phyloP scores from a whole-genome alignment of 1,140 invertebrate species.

The Temnothorax nylanderi region DNA sequence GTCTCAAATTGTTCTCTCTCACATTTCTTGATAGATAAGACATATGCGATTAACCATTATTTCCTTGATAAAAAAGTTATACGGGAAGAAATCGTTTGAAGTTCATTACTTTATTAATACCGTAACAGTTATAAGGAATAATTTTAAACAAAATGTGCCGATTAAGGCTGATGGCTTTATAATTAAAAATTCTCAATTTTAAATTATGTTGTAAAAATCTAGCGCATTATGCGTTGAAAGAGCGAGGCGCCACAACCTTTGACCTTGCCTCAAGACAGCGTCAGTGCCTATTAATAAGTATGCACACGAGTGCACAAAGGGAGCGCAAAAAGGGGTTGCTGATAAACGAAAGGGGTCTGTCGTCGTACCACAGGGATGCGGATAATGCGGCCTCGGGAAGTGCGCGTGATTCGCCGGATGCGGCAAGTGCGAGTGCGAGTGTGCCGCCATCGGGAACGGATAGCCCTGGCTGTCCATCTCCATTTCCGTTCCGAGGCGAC shows the following conservation, averaged over 20 bases:
- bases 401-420: conserved; percentile 79
- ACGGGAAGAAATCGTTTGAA: background rate
- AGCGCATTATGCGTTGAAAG: background rate
- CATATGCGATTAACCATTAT: background rate
- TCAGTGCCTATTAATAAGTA: conserved; percentile 48
- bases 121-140: background rate
- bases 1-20: background rate
- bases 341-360: conserved; percentile 71
- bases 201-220: background rate
- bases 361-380: conserved; percentile 81
- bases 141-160: background rate
- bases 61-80: background rate
- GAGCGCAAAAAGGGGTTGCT: conserved; percentile 22
- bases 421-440: conserved; percentile 82
- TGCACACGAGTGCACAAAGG: conserved; percentile 31
- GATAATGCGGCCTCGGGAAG: conserved; percentile 81
- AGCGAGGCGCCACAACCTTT: conserved; percentile 35
- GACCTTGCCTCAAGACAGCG: conserved; percentile 38
- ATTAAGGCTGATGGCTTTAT: background rate
- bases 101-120: background rate
- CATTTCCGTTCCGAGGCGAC: conserved; percentile 80
- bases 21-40: background rate
- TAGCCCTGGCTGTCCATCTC: conserved; percentile 81
- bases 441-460: conserved; percentile 80
- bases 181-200: background rate